These are phyloP conservation scores for Metacarcinus magister DNA, from an alignment of 2,888 invertebrate species.

Conservation along the genomic window DNA sequence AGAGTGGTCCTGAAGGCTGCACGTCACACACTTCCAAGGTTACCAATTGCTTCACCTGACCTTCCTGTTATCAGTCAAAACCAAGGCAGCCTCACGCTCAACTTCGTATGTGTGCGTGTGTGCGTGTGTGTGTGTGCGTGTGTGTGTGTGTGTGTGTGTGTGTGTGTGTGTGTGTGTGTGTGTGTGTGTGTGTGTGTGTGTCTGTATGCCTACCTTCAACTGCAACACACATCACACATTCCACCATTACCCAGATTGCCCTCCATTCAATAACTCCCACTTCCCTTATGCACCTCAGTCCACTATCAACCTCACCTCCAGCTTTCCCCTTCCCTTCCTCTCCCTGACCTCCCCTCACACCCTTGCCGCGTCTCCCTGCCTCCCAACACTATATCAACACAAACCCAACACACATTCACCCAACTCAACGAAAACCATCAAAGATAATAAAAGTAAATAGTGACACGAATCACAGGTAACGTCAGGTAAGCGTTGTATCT, in stretches of 20 bases:
- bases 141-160: constrained; percentile 26
- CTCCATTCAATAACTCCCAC: not conserved
- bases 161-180: constrained; percentile 2
- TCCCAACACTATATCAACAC: not conserved
- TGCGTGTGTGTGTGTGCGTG: constrained; percentile 5
- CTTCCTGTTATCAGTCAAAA: no score
- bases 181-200: constrained; percentile 2
- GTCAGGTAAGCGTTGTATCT: no score
- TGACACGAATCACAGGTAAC: no score
- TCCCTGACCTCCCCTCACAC: not conserved
- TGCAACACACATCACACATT: not conserved
- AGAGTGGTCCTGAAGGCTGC: no score
- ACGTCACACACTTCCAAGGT: no score
- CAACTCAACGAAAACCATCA: no score
- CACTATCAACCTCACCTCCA: not conserved
- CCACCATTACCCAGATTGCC: constrained; percentile 14
- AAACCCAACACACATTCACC: no score
- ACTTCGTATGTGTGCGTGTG: not conserved
- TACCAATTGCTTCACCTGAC: no score
- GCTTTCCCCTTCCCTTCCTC: not conserved
- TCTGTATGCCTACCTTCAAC: not conserved
- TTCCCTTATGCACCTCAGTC: not conserved
- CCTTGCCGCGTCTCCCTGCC: not conserved
- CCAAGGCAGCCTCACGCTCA: no score
- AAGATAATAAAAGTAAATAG: no score